Conservation (phyloP, 2,888 invertebrate genomes). For the Leptopterna dolabrata region DNA sequence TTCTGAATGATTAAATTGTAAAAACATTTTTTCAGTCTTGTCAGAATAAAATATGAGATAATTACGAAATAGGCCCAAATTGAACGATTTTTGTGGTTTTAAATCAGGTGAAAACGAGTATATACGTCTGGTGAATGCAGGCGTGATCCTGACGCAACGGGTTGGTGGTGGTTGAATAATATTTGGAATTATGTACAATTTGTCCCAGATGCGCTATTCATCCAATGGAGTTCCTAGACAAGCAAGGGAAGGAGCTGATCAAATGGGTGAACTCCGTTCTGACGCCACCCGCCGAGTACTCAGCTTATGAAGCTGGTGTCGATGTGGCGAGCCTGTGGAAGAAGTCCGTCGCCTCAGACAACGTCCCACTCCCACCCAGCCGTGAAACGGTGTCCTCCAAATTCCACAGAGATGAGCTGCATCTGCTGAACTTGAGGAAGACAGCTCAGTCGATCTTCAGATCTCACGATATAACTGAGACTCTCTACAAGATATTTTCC, state of each 20-base stretch:
- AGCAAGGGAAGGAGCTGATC: constrained; percentile 78
- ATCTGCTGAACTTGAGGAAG: constrained; percentile 75
- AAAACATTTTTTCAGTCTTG: too few relatives aligned
- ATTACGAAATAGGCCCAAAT: too few relatives aligned
- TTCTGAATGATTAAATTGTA: too few relatives aligned
- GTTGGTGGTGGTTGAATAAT: too few relatives aligned
- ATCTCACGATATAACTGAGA: constrained; percentile 73
- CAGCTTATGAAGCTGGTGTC: neutral
- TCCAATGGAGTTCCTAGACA: constrained; percentile 70
- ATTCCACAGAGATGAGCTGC: constrained; percentile 72
- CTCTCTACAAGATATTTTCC: constrained; percentile 76
- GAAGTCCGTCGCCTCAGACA: constrained; percentile 66
- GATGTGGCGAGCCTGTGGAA: constrained; percentile 73
- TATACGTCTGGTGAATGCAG: too few relatives aligned
- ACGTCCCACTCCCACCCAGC: constrained; percentile 48
- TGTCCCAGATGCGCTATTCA: constrained; percentile 46
- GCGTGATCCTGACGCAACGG: too few relatives aligned
- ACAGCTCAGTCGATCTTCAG: constrained; percentile 75
- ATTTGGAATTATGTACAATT: too few relatives aligned
- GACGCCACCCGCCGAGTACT: constrained; percentile 76
- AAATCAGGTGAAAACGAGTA: too few relatives aligned
- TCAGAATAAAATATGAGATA: too few relatives aligned
- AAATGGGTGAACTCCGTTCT: constrained; percentile 84
- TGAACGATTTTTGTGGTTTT: too few relatives aligned
- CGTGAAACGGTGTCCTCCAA: constrained; percentile 44